Evolutionary conservation across 2,113 vertebrate genomes (phyloP).

Genomic region (Corynorhinus townsendii): DNA sequence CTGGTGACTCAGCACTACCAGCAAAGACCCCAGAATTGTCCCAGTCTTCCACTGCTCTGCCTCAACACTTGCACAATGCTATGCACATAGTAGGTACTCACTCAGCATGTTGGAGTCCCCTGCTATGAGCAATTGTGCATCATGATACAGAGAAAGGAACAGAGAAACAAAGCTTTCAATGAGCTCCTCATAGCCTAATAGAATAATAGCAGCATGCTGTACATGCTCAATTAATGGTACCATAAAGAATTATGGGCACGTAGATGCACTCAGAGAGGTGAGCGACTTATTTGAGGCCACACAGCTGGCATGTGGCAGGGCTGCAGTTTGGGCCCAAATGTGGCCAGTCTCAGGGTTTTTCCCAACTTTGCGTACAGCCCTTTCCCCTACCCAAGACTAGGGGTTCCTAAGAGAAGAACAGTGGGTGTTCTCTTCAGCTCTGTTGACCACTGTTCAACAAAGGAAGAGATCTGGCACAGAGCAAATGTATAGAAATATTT

Average conservation of each 20-base stretch:
- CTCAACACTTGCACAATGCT: neutral
- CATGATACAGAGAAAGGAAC: too few species aligned
- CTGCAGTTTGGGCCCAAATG: neutral
- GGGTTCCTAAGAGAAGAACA: neutral
- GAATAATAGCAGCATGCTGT: neutral
- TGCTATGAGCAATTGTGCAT: too few species aligned
- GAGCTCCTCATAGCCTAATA: neutral
- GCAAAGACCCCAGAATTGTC: neutral
- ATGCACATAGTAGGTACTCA: neutral
- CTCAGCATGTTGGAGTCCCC: too few species aligned
- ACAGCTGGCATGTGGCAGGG: neutral
- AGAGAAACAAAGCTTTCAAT: neutral
- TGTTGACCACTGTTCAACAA: neutral
- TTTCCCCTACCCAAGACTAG: neutral
- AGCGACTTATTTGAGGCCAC: neutral
- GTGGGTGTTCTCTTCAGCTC: neutral
- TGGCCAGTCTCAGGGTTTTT: neutral
- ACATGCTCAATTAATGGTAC: too few species aligned
- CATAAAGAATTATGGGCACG: neutral
- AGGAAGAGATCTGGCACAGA: neutral
- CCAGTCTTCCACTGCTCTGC: neutral
- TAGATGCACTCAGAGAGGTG: neutral
- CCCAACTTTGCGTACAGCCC: neutral
- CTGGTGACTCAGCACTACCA: neutral
- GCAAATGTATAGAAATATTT: neutral